A percentile compares a stretch with the other conserved stretches of the same genome.
These are phyloP conservation scores for Ennomos erosarius DNA, from an alignment of 2,888 invertebrate genomes.

Conservation along the genomic window DNA sequence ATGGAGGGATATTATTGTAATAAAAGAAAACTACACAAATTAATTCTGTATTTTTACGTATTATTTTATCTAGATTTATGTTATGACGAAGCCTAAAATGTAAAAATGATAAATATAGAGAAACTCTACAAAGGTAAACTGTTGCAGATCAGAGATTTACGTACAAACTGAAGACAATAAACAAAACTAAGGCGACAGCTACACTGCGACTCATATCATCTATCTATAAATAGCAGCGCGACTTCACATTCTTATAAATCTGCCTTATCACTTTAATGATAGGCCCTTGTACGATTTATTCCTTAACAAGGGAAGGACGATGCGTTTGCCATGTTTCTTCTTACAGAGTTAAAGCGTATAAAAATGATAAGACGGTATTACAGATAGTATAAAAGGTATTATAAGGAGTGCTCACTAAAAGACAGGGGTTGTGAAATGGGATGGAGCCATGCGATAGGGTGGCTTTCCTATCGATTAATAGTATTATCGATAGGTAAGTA, in stretches of 20 bases:
- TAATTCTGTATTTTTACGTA: too few species aligned
- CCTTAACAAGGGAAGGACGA: constrained; percentile 55
- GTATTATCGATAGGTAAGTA: constrained; percentile 52
- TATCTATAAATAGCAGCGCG: constrained; percentile 41
- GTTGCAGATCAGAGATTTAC: constrained; percentile 17
- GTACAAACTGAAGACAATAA: constrained; percentile 30
- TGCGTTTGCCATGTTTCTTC: constrained; percentile 62
- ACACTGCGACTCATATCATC: constrained; percentile 34
- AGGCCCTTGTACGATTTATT: constrained; percentile 52
- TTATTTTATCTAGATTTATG: too few species aligned
- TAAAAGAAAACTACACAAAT: too few species aligned
- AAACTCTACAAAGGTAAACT: neutral
- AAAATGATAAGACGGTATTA: constrained; percentile 77
- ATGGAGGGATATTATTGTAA: too few species aligned
- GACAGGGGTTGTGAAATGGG: constrained; percentile 58
- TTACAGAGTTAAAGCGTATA: constrained; percentile 67
- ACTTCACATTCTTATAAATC: constrained; percentile 62
- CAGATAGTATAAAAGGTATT: constrained; percentile 60
- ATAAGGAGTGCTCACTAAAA: constrained; percentile 54
- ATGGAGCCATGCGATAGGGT: constrained; percentile 61
- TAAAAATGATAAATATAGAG: neutral
- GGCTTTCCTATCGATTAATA: constrained; percentile 50
- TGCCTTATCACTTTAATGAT: constrained; percentile 58
- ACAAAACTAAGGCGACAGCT: constrained; percentile 36
- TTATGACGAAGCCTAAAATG: too few species aligned